Evolutionary conservation across 2,888 invertebrate species (phyloP).

Genomic region (Tiphia femorata): DNA sequence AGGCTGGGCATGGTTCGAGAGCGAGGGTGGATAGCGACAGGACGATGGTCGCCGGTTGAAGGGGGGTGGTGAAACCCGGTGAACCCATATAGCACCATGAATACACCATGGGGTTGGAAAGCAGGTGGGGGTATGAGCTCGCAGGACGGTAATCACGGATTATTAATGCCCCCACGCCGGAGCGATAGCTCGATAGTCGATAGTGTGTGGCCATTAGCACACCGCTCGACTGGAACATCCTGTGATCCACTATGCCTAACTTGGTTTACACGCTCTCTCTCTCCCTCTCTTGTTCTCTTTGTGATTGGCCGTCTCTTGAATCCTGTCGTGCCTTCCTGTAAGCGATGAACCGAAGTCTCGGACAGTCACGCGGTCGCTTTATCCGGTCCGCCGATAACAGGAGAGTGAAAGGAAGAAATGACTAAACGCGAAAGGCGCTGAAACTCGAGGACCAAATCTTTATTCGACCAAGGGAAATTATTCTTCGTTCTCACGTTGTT

Average conservation of each 20-base stretch:
- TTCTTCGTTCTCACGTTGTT: no score
- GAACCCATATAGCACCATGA: slow-evolving; percentile 14
- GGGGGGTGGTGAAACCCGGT: slow-evolving; percentile 1
- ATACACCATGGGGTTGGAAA: slow-evolving; percentile 38
- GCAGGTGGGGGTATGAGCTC: slow-evolving; percentile 24
- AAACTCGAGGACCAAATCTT: no score
- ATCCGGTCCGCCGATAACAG: no score
- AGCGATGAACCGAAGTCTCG: no score
- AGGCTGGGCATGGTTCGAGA: no score
- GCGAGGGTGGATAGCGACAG: background rate
- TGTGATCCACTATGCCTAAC: slow-evolving; percentile 33
- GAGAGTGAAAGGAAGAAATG: no score
- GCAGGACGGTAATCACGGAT: slow-evolving; percentile 49
- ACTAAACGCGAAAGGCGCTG: no score
- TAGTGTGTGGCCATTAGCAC: slow-evolving; percentile 50
- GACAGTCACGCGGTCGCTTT: no score
- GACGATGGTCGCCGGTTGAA: background rate
- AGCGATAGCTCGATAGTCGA: slow-evolving; percentile 55
- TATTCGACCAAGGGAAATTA: background rate
- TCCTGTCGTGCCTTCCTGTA: background rate
- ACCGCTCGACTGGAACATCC: slow-evolving; percentile 28
- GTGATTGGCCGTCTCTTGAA: no score
- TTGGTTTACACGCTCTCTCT: slow-evolving; percentile 16
- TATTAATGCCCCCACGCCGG: slow-evolving; percentile 52
- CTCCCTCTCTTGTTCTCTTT: slow-evolving; percentile 19